phyloP scores from a whole-genome alignment of 2,113 vertebrate species.

The Falco punctatus region DNA sequence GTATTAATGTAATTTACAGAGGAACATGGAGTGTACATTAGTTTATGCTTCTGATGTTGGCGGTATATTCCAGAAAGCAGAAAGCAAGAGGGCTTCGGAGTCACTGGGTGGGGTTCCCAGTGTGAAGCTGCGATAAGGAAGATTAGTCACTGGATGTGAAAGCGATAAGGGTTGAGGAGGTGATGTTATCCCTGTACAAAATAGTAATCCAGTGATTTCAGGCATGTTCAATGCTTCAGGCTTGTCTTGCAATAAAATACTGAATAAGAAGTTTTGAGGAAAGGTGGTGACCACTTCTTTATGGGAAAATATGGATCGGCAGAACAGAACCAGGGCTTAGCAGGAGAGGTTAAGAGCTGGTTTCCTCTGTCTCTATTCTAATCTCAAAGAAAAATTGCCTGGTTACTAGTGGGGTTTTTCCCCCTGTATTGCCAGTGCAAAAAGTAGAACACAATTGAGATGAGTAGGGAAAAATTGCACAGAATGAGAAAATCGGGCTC shows the following conservation, averaged over 20 bases:
- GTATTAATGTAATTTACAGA: neutral
- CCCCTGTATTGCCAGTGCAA: neutral
- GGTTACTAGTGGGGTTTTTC: neutral
- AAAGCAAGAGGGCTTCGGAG: neutral
- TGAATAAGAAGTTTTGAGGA: neutral
- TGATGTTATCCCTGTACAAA: slow-evolving; percentile 51
- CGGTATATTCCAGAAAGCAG: slow-evolving; percentile 10
- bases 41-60: neutral
- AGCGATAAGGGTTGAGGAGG: slow-evolving; percentile 24
- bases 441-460: neutral
- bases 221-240: neutral
- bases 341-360: neutral
- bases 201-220: slow-evolving; percentile 30
- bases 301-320: accelerated
- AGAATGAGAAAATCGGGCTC: neutral
- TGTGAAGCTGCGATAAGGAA: slow-evolving; percentile 43
- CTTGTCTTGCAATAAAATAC: neutral
- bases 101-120: slow-evolving; percentile 21
- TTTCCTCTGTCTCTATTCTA: neutral
- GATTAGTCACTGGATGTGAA: slow-evolving; percentile 51
- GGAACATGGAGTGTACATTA: neutral
- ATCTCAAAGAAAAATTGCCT: neutral
- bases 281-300: neutral
- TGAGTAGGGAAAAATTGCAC: neutral
- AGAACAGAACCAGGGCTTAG: neutral